These are phyloP conservation scores for Poecilia picta DNA, from an alignment of 2,797 vertebrate genomes.

Conservation along the genomic window DNA sequence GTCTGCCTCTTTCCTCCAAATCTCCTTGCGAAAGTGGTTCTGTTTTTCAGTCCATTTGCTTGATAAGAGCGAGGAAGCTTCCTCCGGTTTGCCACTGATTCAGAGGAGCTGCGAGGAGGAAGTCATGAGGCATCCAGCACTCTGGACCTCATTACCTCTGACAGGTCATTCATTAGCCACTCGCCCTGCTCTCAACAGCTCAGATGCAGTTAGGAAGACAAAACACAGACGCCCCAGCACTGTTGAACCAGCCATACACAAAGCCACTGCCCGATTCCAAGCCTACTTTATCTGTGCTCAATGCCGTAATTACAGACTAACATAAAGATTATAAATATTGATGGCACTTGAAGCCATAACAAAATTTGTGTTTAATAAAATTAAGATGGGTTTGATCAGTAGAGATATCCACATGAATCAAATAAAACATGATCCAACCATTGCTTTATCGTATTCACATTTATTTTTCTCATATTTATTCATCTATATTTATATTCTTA, in stretches of 20 bases:
- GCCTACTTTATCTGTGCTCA: slow-evolving; percentile 3
- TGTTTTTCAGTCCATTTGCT: slow-evolving; percentile 11
- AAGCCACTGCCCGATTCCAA: slow-evolving; percentile 13
- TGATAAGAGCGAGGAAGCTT: slow-evolving; percentile 36
- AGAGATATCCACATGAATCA: background rate
- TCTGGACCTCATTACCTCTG: slow-evolving; percentile 79
- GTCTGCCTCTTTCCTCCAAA: slow-evolving; percentile 5
- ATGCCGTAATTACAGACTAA: slow-evolving; percentile 16
- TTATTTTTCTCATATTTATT: background rate
- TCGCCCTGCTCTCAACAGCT: slow-evolving; percentile 78
- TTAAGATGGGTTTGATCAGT: background rate
- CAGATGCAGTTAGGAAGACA: slow-evolving; percentile 62
- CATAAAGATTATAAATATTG: slow-evolving; percentile 7
- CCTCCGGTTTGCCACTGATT: slow-evolving; percentile 51
- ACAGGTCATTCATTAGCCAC: slow-evolving; percentile 85
- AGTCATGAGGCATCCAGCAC: slow-evolving; percentile 63
- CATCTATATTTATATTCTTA: background rate
- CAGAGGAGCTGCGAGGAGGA: slow-evolving; percentile 51
- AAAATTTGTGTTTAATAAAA: slow-evolving; percentile 20
- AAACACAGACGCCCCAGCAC: slow-evolving; percentile 58
- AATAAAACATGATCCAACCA: background rate
- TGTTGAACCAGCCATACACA: slow-evolving; percentile 14
- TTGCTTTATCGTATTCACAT: background rate
- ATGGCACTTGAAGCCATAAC: slow-evolving; percentile 8
- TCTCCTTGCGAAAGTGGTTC: slow-evolving; percentile 4